Base-by-base conservation (phyloP, 53 echinoderm and acorn worm species). In the Apostichopus leukothele region DNA sequence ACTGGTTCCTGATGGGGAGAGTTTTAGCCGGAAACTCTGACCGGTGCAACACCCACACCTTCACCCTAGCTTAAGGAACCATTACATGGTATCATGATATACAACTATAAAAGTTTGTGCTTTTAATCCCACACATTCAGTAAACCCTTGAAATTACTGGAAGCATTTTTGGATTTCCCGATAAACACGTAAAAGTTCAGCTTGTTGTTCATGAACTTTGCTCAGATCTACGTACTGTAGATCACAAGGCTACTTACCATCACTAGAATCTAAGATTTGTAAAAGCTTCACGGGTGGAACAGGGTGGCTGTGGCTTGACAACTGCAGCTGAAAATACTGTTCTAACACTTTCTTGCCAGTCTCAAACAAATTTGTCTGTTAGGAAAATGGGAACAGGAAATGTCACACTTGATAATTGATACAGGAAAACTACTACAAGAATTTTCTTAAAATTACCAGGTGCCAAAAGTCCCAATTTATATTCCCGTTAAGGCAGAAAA, bases 291-390 rank as follows among this genome's bases (percentile, higher is more conserved):
- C 89, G 0, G 98, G 92, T n/a, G 98, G 76, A 1, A 93, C 92
- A 4, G 94, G 93, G 26, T 92, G 94, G 68, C 98, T 94, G 87
- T 97, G 93, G 63, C 98, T 91, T 18, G 92, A 96, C 50, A 95
- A 91, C 16, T 91, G 88, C 50, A 90, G 91, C 52, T 95, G 87
- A 79, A 97, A 97, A 77, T 95, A 95, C 79, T 92, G 91, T 87
- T 94, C 92, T 14, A 97, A 89, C 19, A 89, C 54, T 25, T 95
- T 92, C 71, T 90, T 92, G 53, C 98, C 95, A 25, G 84, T 91
- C 14, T 92, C 93, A 90, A 95, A 97, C 54, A 95, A 89, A 10
- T 90, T 89, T 1, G 89, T 95, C 98, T 97, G 92, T 7, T 25
- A 39, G 57, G 10, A 77, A 90, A 60, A 53, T 77, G 16, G 55